These are phyloP conservation scores for Gavialis gangeticus DNA, from an alignment of 2,113 vertebrate species.

Conservation along the genomic window DNA sequence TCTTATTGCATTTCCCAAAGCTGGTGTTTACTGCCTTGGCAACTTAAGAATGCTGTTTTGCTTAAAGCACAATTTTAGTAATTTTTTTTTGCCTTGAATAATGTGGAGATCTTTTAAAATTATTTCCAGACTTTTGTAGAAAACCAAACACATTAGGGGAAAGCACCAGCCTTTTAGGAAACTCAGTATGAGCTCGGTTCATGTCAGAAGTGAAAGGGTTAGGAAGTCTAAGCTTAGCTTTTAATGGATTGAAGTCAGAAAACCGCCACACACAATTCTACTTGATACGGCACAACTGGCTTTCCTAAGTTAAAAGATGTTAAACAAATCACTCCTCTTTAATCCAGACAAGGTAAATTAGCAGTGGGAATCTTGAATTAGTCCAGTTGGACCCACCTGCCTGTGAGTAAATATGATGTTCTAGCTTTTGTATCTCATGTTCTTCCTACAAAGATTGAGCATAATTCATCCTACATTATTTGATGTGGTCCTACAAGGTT, in stretches of 20 bases:
- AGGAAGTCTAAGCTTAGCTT: constrained; percentile 59
- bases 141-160: constrained; percentile 26
- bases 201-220: constrained; percentile 56
- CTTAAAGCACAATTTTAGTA: constrained; percentile 71
- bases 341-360: constrained; percentile 77
- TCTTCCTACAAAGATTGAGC: not conserved
- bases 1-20: constrained; percentile 69
- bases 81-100: constrained; percentile 76
- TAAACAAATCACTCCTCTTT: constrained; percentile 75
- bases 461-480: not conserved
- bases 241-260: constrained; percentile 57
- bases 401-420: not conserved
- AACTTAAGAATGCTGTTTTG: constrained; percentile 69
- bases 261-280: constrained; percentile 56
- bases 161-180: constrained; percentile 56
- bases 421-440: not conserved
- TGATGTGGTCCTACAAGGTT: not conserved
- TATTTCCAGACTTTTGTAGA: constrained; percentile 69
- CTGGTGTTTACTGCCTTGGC: constrained; percentile 72
- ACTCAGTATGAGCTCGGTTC: constrained; percentile 39
- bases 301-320: constrained; percentile 56
- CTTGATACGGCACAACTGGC: constrained; percentile 45
- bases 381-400: constrained; percentile 65
- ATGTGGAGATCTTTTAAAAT: constrained; percentile 73
- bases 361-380: constrained; percentile 63